Percentiles rank a stretch among this genome's conserved stretches.
These are phyloP conservation scores for Drosophila asahinai DNA, from an alignment of 1,140 invertebrate genomes.

Conservation along the genomic window DNA sequence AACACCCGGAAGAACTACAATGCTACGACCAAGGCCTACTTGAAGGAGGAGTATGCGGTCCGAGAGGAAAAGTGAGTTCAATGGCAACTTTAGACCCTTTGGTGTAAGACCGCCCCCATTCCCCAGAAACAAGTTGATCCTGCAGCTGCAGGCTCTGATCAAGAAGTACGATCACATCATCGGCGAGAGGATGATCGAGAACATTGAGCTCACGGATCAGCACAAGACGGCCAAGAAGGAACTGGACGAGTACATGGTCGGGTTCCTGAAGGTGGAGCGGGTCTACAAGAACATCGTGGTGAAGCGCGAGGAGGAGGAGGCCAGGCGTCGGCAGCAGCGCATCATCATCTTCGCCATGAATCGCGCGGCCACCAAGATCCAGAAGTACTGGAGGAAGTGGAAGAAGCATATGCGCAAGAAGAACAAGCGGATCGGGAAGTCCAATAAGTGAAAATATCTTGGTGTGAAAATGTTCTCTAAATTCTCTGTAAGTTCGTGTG, in stretches of 20 bases:
- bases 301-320: slow-evolving; percentile 54
- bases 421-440: slow-evolving; percentile 1
- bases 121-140: slow-evolving; percentile 47
- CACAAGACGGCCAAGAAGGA: slow-evolving; percentile 16
- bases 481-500: not conserved
- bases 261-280: slow-evolving; percentile 28
- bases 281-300: slow-evolving; percentile 57
- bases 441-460: no score
- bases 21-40: not conserved
- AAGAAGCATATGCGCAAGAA: slow-evolving; percentile 39
- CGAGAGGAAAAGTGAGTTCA: slow-evolving; percentile 62
- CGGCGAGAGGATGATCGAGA: slow-evolving; percentile 51
- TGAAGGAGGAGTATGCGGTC: slow-evolving; percentile 6
- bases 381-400: slow-evolving; percentile 65
- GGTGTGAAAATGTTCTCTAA: not conserved
- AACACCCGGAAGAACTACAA: not conserved
- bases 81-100: not conserved
- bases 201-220: slow-evolving; percentile 35
- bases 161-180: slow-evolving; percentile 61
- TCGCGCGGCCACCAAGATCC: slow-evolving; percentile 60
- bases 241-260: slow-evolving; percentile 32
- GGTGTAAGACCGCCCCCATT: not conserved
- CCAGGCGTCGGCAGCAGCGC: slow-evolving; percentile 8
- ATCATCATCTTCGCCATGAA: slow-evolving; percentile 48
- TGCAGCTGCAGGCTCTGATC: slow-evolving; percentile 58